Evolutionary conservation across 2,888 invertebrate genomes (phyloP), one percentile per base, ranked within the genome.

Genomic region (Apotomis turbidana): DNA sequence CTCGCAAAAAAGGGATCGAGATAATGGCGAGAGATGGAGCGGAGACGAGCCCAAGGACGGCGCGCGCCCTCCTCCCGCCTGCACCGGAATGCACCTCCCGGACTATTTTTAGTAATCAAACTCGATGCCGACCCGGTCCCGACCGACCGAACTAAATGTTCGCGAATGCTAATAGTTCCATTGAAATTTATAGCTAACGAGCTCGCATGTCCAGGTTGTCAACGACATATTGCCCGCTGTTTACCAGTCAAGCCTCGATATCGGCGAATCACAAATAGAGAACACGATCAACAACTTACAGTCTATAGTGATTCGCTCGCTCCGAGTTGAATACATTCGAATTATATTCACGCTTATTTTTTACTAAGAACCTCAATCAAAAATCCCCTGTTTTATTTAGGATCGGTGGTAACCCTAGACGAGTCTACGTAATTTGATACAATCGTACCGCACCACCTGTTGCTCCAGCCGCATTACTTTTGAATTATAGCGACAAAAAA

Each of bases 101-200:
- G 81, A 88, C 91, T 92, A 91, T 93, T 92, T 93, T 91, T 92
- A 92, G 90, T 87, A 83, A 88, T 88, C 88, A 85, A 87, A 88
- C 89, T 83, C 85, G 86, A 85, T 82, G 83, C 86, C 84, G 85
- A 83, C 87, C 84, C 85, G 83, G 78, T 78, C 81, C 82, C 77
- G 78, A 70, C 79, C 79, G 76, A 71, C 73, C 80, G 79, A 80
- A 78, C 81, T 78, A 83, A 86, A 86, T 83, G 81, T 84, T 83
- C 78, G 82, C 83, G 78, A 85, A 81, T 83, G 82, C 82, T 81
- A 80, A 81, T 81, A 81, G 81, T 78, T 78, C 79, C 76, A 78
- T 81, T 78, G 74, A 78, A 79, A 77, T 79, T 79, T 82, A 82
- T 80, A 78, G 73, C 81, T 81, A 85, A 85, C 83, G 78, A 83